Base-by-base conservation (phyloP, 1,140 invertebrate species). In the Drosophila ogumai region DNA sequence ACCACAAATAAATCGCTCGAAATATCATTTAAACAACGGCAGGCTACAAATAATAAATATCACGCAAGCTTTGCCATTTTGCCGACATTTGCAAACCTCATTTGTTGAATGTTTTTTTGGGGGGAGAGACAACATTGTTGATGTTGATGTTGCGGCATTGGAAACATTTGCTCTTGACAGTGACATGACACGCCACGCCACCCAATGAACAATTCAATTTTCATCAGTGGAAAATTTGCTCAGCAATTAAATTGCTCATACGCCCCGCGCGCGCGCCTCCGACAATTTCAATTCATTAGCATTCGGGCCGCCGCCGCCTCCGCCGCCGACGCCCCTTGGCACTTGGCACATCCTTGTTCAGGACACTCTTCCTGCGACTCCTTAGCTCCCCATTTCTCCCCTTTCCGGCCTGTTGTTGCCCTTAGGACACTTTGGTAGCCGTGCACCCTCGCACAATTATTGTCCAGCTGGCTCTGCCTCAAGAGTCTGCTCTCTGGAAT, bases 201-300 rank as follows among this genome's bases (percentile, higher is more conserved):
- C 68, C 61, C 68, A 73, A 55, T 61, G 58, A 55, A 74, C 50
- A 74, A 74, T 52, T 68, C 47, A 61, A 66, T 79, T 82, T 82
- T 64, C 55, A 78, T 78, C 76, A 69, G 46, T 46, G 52, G 25
- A 58, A 75, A 68, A 77, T 76, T 76, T 78, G 75, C 52, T 71
- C 32, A 61, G 66, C 82, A 88, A 90, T 88, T 81, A 84, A 84
- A 90, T 90, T 81, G 50, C 77, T 46, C 69, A 90, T 88, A 87
- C 82, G 79, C 64, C 73, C 49, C 63, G 61, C 19, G 56, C 46
- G 3, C 41, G 52, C 54, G 36, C 41, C 77, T 46, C 52, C 28
- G 46, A 68, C 67, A 59, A 84, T 90, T 90, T 80, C 85, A 90
- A 88, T 88, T 88, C 85, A 88, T 90, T 90, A 88, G 84, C 85